These are phyloP conservation scores for Boulengeromyrus knoepffleri DNA, from an alignment of 2,113 vertebrate genomes.

Conservation along the genomic window DNA sequence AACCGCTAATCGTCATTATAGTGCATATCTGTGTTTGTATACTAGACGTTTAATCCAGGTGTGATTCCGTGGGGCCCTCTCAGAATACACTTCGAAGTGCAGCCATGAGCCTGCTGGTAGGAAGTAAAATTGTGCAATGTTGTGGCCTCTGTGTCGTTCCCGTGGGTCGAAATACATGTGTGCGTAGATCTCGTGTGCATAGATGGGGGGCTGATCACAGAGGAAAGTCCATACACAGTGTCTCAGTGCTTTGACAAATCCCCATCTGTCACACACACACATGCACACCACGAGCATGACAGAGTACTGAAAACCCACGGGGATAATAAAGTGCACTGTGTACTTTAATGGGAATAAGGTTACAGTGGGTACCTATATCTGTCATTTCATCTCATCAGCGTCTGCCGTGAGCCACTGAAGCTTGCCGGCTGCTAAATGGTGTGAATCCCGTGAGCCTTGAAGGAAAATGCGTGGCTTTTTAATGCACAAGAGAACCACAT, in stretches of 20 bases:
- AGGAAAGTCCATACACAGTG: neutral
- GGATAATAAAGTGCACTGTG: neutral
- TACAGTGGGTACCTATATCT: neutral
- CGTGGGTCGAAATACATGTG: neutral
- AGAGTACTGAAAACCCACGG: neutral
- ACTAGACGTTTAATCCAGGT: neutral
- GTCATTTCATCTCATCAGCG: neutral
- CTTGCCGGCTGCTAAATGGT: neutral
- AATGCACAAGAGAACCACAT: neutral
- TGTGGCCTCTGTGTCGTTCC: neutral
- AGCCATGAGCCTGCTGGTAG: neutral
- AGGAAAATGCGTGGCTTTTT: neutral
- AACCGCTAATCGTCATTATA: neutral
- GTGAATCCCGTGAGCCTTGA: neutral
- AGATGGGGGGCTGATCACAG: neutral
- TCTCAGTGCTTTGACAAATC: neutral
- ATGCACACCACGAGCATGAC: neutral
- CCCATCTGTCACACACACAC: neutral
- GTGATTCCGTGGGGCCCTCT: neutral
- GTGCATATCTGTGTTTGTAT: neutral
- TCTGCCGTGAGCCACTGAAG: neutral
- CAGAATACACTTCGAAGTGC: neutral
- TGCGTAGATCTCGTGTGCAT: neutral
- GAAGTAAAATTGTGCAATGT: neutral
- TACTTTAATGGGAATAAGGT: neutral